phyloP scores from a whole-genome alignment of 2,888 invertebrate genomes.

The Dorcus parallelipipedus region DNA sequence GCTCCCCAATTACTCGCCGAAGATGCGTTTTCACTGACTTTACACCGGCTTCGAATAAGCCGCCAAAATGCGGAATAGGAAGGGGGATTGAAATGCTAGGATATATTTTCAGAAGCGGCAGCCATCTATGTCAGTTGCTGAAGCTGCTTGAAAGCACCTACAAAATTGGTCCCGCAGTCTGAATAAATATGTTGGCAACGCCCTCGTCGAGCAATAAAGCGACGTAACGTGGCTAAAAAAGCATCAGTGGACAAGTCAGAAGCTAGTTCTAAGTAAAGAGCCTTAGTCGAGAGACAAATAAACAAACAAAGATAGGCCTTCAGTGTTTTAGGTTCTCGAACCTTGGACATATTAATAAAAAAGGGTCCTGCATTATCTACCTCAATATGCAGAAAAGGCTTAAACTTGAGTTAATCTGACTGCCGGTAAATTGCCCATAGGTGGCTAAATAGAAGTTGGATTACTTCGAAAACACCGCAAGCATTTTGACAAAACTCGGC shows the following conservation, averaged over 20 bases:
- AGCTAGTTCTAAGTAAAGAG: conserved; percentile 25
- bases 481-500: neutral
- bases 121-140: no score
- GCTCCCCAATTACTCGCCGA: no score
- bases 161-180: conserved; percentile 22
- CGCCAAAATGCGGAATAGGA: no score
- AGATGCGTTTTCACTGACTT: no score
- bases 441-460: conserved; percentile 7
- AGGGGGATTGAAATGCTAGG: no score
- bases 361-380: conserved; percentile 28
- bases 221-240: conserved; percentile 20
- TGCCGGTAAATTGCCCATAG: conserved; percentile 24
- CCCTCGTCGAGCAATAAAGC: conserved; percentile 22
- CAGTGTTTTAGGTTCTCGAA: conserved; percentile 11
- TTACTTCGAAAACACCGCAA: conserved; percentile 21
- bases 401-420: conserved; percentile 9
- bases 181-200: conserved; percentile 14
- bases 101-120: no score
- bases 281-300: conserved; percentile 25
- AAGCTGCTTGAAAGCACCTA: no score
- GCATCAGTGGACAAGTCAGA: conserved; percentile 22
- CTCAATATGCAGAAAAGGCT: conserved; percentile 20
- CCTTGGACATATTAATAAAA: conserved; percentile 17
- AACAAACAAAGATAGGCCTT: conserved; percentile 26
- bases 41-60: no score